Percentiles rank a stretch among this genome's conserved stretches.
These are phyloP conservation scores for Acipenser transmontanus DNA, from an alignment of 2,797 vertebrate species.

Conservation along the genomic window DNA sequence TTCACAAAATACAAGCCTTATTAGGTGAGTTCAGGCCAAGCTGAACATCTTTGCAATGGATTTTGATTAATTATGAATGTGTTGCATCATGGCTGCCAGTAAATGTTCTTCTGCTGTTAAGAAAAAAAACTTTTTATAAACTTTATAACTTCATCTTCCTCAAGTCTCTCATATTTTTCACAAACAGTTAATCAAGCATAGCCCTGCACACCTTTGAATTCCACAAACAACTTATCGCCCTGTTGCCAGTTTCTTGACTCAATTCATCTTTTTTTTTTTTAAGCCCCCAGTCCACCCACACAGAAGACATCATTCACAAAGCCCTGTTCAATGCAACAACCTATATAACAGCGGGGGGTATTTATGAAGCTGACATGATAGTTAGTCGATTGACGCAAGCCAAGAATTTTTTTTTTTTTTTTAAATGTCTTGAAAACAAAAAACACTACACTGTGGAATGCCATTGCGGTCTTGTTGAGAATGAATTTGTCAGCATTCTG, in stretches of 20 bases:
- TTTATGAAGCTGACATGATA: constrained; percentile 7
- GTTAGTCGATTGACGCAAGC: constrained; percentile 6
- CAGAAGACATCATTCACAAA: constrained; percentile 7
- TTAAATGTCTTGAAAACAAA: not conserved
- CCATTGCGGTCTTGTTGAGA: too few relatives aligned
- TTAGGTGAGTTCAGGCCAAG: too few relatives aligned
- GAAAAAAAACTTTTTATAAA: too few relatives aligned
- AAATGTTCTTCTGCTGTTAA: too few relatives aligned
- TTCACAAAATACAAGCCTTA: too few relatives aligned
- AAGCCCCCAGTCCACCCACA: not conserved
- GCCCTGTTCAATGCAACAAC: not conserved
- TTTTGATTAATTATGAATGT: too few relatives aligned
- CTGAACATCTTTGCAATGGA: too few relatives aligned
- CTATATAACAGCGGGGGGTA: not conserved
- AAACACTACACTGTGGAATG: too few relatives aligned
- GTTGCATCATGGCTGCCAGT: too few relatives aligned
- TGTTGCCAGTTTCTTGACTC: not conserved
- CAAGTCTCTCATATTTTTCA: not conserved
- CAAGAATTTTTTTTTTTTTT: not conserved
- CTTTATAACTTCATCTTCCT: not conserved
- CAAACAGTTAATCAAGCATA: not conserved
- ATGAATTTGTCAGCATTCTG: not conserved
- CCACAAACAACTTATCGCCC: not conserved
- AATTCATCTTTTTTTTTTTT: constrained; percentile 5
- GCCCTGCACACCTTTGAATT: not conserved